phyloP scores from a whole-genome alignment of 2,888 invertebrate species.

The Caenorhabditis imperialis region DNA sequence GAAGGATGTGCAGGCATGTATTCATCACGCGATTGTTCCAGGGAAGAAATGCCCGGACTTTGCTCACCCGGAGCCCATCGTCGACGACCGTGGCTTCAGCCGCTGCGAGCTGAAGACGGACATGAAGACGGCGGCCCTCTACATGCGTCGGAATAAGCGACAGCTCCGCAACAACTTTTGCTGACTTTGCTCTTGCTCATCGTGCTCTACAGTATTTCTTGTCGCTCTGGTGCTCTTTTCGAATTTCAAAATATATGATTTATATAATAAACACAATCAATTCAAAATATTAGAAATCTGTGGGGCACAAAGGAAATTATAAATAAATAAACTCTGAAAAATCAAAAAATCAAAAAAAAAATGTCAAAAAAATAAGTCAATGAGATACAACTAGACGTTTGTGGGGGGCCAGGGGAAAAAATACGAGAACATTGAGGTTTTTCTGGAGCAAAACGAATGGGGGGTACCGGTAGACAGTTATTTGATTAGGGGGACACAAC shows the following conservation, averaged over 20 bases:
- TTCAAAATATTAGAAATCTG: constrained; percentile 3
- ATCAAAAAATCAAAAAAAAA: background rate
- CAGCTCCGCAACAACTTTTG: constrained; percentile 68
- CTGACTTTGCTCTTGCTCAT: constrained; percentile 21
- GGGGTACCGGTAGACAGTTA: constrained; percentile 35
- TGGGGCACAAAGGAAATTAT: too few relatives aligned
- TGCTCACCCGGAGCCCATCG: constrained; percentile 65
- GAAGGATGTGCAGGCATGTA: constrained; percentile 4
- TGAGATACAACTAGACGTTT: background rate
- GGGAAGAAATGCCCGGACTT: constrained; percentile 73
- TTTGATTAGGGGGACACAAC: constrained; percentile 12
- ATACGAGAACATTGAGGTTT: constrained; percentile 22
- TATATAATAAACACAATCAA: constrained; percentile 15
- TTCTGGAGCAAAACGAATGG: constrained; percentile 6
- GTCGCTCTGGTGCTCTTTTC: constrained; percentile 38
- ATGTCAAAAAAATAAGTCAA: constrained; percentile 4
- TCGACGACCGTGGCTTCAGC: constrained; percentile 66
- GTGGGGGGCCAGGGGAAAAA: background rate
- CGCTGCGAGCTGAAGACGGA: constrained; percentile 67
- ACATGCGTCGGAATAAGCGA: constrained; percentile 65
- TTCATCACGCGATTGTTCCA: constrained; percentile 33
- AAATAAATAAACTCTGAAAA: constrained; percentile 38
- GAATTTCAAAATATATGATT: constrained; percentile 11
- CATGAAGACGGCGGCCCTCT: constrained; percentile 56
- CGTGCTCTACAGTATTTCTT: constrained; percentile 41